Conservation (phyloP, 1,140 invertebrate species). For the Micrasema minimum region DNA sequence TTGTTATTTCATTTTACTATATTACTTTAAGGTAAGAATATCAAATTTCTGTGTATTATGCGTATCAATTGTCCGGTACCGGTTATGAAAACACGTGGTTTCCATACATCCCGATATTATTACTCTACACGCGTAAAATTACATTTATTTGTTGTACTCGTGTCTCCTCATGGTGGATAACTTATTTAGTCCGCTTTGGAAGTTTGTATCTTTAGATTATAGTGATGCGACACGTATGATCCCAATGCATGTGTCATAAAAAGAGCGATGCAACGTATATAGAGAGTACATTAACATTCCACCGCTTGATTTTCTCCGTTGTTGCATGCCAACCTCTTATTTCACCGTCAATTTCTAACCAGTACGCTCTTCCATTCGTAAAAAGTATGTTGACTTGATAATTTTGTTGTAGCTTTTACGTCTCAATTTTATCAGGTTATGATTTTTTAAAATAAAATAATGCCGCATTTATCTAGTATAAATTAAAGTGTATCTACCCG, state of each 20-base stretch:
- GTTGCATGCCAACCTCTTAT: conserved; percentile 36
- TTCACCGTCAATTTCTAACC: conserved; percentile 37
- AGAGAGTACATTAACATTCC: conserved; percentile 38
- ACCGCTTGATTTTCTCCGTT: conserved; percentile 23
- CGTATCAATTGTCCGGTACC: conserved; percentile 32
- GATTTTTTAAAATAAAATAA: no score
- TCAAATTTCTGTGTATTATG: conserved; percentile 23
- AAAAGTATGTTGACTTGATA: no score
- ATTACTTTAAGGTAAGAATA: conserved; percentile 34
- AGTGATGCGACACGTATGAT: conserved; percentile 1
- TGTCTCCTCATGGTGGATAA: conserved; percentile 7
- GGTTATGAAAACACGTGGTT: conserved; percentile 42
- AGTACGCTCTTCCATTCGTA: conserved; percentile 7
- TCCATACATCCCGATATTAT: conserved; percentile 24
- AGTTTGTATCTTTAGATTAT: not conserved
- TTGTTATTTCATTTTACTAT: conserved; percentile 38
- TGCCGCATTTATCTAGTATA: no score
- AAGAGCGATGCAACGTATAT: conserved; percentile 25
- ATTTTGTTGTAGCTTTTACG: no score
- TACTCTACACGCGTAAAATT: not conserved
- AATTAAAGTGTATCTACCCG: no score
- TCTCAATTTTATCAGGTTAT: no score
- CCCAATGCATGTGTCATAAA: conserved; percentile 31
- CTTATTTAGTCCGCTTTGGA: not conserved
- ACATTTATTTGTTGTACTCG: not conserved